Conservation (phyloP, 2,113 vertebrate genomes). For the Cynocephalus volans region DNA sequence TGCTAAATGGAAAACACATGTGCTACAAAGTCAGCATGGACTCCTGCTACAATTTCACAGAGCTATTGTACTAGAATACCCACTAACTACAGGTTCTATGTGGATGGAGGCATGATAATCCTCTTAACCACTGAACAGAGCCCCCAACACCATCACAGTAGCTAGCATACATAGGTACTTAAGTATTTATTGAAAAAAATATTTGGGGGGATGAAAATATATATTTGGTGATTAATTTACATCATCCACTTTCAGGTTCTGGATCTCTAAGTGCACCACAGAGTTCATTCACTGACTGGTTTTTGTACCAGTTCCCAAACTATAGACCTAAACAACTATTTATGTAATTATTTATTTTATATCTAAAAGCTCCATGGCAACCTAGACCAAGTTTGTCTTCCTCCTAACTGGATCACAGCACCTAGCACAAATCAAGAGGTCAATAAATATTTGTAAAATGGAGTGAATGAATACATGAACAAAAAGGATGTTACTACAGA, state of each 20-base stretch:
- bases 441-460: neutral
- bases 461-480: neutral
- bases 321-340: neutral
- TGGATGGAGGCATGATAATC: fast-evolving
- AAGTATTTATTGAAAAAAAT: neutral
- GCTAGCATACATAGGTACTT: neutral
- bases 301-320: neutral
- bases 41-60: neutral
- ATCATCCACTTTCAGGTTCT: neutral
- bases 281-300: neutral
- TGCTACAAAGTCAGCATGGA: neutral
- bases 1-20: slow-evolving; percentile 38
- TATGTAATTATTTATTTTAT: neutral
- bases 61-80: neutral
- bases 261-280: neutral
- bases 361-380: neutral
- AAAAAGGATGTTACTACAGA: neutral
- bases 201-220: neutral
- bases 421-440: neutral
- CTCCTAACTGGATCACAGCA: neutral
- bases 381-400: neutral
- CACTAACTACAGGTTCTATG: neutral
- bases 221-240: neutral
- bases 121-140: neutral
- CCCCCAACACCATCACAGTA: neutral